Evolutionary conservation across 2,888 invertebrate genomes (phyloP).

Genomic region (Hipparchia sbordonii): DNA sequence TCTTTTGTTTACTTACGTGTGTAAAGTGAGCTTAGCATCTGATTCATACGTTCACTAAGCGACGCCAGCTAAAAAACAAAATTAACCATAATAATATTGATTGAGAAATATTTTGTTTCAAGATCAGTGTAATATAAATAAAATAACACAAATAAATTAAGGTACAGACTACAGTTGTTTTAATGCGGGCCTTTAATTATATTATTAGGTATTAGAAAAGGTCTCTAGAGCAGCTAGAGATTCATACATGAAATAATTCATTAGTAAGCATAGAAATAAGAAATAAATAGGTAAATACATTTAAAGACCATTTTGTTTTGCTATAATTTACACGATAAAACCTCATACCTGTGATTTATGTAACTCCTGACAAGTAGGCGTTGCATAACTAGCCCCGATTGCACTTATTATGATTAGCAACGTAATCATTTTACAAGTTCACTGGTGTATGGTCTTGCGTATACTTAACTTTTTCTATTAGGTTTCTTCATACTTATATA

Average conservation of each 20-base stretch:
- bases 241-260: neutral
- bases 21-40: constrained; percentile 71
- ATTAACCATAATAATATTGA: neutral
- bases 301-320: too few relatives aligned
- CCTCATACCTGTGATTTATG: constrained; percentile 64
- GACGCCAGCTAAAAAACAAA: constrained; percentile 58
- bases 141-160: too few relatives aligned
- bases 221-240: neutral
- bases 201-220: too few relatives aligned
- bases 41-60: constrained; percentile 71
- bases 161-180: too few relatives aligned
- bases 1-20: constrained; percentile 61
- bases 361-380: constrained; percentile 52
- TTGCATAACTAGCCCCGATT: constrained; percentile 56
- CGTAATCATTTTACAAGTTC: constrained; percentile 49
- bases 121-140: too few relatives aligned
- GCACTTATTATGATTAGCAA: constrained; percentile 53
- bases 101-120: too few relatives aligned
- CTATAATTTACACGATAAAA: neutral
- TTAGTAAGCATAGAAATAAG: too few relatives aligned
- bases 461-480: constrained; percentile 26
- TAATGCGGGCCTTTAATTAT: too few relatives aligned
- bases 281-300: too few relatives aligned
- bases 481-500: constrained; percentile 33
- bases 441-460: constrained; percentile 12